Evolutionary conservation across 2,888 invertebrate genomes (phyloP).

Genomic region (Vanessa cardui): DNA sequence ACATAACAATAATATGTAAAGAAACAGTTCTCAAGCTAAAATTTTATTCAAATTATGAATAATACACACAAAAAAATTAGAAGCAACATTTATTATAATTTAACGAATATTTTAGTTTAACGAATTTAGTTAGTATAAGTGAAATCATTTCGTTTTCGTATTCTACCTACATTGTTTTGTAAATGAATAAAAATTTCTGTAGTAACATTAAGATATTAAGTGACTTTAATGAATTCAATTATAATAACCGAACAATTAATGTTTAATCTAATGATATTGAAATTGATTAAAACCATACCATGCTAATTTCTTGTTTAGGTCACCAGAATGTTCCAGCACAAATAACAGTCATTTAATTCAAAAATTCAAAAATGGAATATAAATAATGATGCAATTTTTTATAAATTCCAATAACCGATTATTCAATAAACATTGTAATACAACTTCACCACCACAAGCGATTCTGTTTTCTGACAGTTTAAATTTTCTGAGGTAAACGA

Average conservation of each 20-base stretch:
- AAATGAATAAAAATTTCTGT: too few species aligned
- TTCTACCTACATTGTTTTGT: too few species aligned
- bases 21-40: too few species aligned
- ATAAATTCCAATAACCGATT: background rate
- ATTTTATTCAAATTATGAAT: too few species aligned
- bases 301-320: background rate
- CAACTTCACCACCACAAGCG: background rate
- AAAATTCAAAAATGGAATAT: background rate
- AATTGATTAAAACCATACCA: background rate
- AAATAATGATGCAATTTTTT: background rate
- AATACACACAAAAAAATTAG: too few species aligned
- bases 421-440: background rate
- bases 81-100: too few species aligned
- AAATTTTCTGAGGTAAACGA: background rate
- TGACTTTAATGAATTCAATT: too few species aligned
- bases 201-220: too few species aligned
- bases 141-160: too few species aligned
- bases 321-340: background rate
- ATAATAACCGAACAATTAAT: background rate
- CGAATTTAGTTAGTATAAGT: too few species aligned
- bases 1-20: too few species aligned
- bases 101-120: too few species aligned
- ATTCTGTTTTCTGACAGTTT: background rate
- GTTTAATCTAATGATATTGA: background rate
- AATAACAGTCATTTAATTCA: background rate